Conservation (phyloP, 2,888 invertebrate species). For the Odontocerum albicorne region DNA sequence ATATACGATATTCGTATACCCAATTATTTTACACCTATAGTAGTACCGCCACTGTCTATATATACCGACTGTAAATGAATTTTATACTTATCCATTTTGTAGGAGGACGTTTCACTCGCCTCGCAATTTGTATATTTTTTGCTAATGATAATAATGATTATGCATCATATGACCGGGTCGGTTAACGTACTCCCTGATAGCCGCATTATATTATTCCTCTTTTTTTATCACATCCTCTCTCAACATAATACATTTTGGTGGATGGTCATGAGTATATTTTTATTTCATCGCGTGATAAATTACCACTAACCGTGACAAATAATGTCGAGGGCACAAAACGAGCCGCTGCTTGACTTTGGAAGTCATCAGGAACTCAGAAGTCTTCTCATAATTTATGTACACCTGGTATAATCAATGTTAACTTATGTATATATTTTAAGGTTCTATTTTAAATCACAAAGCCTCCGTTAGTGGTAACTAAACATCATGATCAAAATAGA, state of each 20-base stretch:
- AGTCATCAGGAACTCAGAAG: constrained; percentile 14
- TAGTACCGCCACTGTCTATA: too few relatives aligned
- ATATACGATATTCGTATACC: too few relatives aligned
- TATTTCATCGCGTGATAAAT: constrained; percentile 26
- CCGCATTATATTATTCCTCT: constrained; percentile 2
- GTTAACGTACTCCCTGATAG: constrained; percentile 12
- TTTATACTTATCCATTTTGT: constrained; percentile 12
- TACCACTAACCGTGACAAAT: constrained; percentile 28
- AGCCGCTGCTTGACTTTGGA: constrained; percentile 15
- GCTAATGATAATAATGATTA: constrained; percentile 29
- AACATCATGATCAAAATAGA: too few relatives aligned
- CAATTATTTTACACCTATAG: too few relatives aligned
- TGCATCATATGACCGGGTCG: constrained; percentile 8
- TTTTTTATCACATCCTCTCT: constrained; percentile 11
- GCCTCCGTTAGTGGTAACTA: too few relatives aligned
- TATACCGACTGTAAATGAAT: too few relatives aligned
- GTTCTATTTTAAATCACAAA: too few relatives aligned
- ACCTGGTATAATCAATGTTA: constrained; percentile 1
- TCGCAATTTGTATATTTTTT: constrained; percentile 12
- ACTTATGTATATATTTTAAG: too few relatives aligned
- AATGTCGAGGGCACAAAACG: constrained; percentile 15
- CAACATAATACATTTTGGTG: constrained; percentile 9
- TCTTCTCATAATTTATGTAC: constrained; percentile 11
- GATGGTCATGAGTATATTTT: constrained; percentile 23
- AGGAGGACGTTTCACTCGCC: constrained; percentile 3